Percentiles rank a stretch among this genome's conserved stretches.
Conservation (phyloP, 2,888 invertebrate species). For the Himalopsyche japonica region DNA sequence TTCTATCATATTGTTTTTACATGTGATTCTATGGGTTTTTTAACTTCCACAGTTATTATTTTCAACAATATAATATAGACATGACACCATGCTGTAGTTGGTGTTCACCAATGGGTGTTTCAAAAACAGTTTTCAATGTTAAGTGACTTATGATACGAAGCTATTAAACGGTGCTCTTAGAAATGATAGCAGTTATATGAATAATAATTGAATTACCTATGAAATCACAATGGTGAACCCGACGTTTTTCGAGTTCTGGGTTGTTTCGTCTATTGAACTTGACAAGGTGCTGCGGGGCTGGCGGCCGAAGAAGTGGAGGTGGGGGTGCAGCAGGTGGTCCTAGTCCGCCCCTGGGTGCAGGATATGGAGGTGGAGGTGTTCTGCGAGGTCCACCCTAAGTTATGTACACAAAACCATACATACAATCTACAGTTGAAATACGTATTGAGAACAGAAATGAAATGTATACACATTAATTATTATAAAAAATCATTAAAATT, state of each 20-base stretch:
- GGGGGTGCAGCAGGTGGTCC: constrained; percentile 51
- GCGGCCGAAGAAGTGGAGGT: constrained; percentile 66
- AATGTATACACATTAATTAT: too few relatives aligned
- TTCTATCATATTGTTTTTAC: too few relatives aligned
- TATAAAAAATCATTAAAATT: too few relatives aligned
- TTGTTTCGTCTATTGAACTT: constrained; percentile 95
- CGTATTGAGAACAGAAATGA: not conserved
- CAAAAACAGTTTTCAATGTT: too few relatives aligned
- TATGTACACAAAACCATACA: constrained; percentile 3
- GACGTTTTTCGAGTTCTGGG: constrained; percentile 92
- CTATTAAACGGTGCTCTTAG: too few relatives aligned
- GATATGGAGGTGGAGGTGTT: constrained; percentile 47
- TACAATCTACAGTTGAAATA: not conserved
- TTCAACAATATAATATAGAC: too few relatives aligned
- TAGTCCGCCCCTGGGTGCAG: constrained; percentile 47
- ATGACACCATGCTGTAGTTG: too few relatives aligned
- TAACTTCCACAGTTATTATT: too few relatives aligned
- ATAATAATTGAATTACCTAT: constrained; percentile 63
- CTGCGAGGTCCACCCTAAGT: constrained; percentile 3
- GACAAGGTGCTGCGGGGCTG: constrained; percentile 44
- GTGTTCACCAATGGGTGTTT: too few relatives aligned
- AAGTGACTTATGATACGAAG: too few relatives aligned
- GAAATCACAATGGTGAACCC: constrained; percentile 96
- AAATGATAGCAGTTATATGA: too few relatives aligned
- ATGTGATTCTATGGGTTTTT: too few relatives aligned